Evolutionary conservation across 2,888 invertebrate genomes (phyloP).

Genomic region (Petrolisthes manimaculis): DNA sequence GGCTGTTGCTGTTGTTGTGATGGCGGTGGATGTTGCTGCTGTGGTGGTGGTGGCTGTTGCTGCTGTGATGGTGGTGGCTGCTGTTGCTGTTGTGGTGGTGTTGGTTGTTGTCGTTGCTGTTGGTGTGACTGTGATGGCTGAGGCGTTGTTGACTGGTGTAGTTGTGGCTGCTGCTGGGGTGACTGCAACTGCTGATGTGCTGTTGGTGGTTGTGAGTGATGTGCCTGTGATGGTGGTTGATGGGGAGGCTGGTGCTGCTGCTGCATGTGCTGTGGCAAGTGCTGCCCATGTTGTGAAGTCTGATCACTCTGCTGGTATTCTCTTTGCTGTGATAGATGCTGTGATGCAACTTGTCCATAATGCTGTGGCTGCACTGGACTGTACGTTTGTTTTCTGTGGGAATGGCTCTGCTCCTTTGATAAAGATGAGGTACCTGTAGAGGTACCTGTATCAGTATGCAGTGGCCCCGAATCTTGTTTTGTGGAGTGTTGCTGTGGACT

Average conservation of each 20-base stretch:
- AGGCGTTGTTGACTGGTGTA: constrained; percentile 5
- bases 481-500: constrained; percentile 27
- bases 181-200: constrained; percentile 14
- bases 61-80: constrained; percentile 14
- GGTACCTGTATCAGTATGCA: constrained; percentile 17
- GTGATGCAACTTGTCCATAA: constrained; percentile 27
- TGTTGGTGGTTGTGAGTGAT: constrained; percentile 22
- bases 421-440: background rate
- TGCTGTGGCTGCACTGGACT: constrained; percentile 44
- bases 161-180: constrained; percentile 9
- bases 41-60: constrained; percentile 30
- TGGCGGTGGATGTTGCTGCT: constrained; percentile 25
- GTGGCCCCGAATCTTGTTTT: constrained; percentile 25
- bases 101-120: background rate
- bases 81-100: background rate
- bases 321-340: constrained; percentile 20
- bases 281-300: background rate
- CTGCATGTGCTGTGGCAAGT: constrained; percentile 23
- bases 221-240: background rate
- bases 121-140: constrained; percentile 45
- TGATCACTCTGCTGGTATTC: constrained; percentile 1
- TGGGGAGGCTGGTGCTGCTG: constrained; percentile 13
- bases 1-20: constrained; percentile 31
- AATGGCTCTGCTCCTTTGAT: constrained; percentile 19
- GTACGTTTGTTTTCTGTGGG: constrained; percentile 35